A percentile compares a stretch with the other conserved stretches of the same genome.
These are phyloP conservation scores for Patella pellucida DNA, from an alignment of 2,888 invertebrate species.

Conservation along the genomic window DNA sequence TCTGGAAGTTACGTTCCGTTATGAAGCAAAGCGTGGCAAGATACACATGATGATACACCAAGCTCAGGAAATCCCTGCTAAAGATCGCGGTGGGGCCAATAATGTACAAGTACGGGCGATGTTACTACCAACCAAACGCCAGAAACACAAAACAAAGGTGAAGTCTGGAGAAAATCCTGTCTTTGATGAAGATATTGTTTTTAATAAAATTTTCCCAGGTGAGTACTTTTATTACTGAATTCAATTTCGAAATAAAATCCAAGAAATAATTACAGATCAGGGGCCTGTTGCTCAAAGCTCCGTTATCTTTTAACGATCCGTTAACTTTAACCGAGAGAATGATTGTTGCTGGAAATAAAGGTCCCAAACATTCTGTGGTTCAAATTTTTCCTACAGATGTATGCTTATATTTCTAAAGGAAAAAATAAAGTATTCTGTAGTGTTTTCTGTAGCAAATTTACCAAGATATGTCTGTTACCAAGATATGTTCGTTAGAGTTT, in stretches of 20 bases:
- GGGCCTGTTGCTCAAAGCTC: too few relatives aligned
- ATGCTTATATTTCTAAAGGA: too few relatives aligned
- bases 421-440: too few relatives aligned
- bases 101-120: conserved; percentile 80
- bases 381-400: too few relatives aligned
- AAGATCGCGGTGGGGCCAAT: conserved; percentile 64
- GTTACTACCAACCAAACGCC: conserved; percentile 90
- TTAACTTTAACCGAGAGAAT: too few relatives aligned
- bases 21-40: conserved; percentile 90
- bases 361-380: too few relatives aligned
- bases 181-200: conserved; percentile 92
- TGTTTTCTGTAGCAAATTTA: too few relatives aligned
- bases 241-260: not conserved
- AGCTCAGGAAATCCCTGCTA: conserved; percentile 84
- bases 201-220: conserved; percentile 81
- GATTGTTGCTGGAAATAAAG: too few relatives aligned
- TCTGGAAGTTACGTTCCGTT: conserved; percentile 88
- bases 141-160: conserved; percentile 94
- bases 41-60: conserved; percentile 94
- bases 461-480: too few relatives aligned
- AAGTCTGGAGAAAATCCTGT: conserved; percentile 91
- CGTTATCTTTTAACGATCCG: too few relatives aligned
- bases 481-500: too few relatives aligned
- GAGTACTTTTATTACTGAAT: conserved; percentile 1
- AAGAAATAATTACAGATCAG: not conserved